Evolutionary conservation across 2,113 vertebrate genomes (phyloP).

Genomic region (Cromileptes altivelis): DNA sequence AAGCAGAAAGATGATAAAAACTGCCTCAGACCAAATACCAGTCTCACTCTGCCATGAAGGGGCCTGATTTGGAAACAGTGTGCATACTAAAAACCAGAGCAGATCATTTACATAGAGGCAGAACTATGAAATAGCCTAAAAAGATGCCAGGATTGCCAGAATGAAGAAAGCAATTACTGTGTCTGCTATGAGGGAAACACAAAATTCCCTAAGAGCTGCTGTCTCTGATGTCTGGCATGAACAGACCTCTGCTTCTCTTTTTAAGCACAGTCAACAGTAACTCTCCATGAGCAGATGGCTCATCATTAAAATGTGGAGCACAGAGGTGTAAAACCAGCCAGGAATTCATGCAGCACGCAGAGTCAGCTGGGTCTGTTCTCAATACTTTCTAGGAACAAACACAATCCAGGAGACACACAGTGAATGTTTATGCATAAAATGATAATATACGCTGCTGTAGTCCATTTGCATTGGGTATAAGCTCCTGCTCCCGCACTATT

Average conservation of each 20-base stretch:
- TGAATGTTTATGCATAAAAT: not conserved
- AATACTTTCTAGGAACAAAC: not conserved
- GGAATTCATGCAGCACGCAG: not conserved
- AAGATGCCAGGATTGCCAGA: not conserved
- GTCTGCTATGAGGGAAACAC: not conserved
- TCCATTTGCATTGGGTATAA: too few species aligned
- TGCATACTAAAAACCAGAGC: not conserved
- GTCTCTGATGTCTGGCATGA: not conserved
- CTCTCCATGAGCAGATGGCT: not conserved
- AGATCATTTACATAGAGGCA: not conserved
- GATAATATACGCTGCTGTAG: not conserved
- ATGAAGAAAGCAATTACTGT: not conserved
- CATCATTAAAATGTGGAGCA: constrained; percentile 23
- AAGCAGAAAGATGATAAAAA: not conserved
- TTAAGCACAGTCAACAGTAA: constrained; percentile 1
- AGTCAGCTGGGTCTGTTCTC: constrained; percentile 2
- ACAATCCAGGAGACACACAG: not conserved
- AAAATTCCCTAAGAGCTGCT: not conserved
- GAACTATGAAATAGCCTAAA: not conserved
- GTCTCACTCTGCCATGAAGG: not conserved
- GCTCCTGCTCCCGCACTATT: not conserved
- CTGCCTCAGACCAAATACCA: not conserved
- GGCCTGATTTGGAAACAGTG: not conserved
- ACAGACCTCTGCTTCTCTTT: not conserved
- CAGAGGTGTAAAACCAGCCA: not conserved